Evolutionary conservation across 1,140 invertebrate genomes (phyloP), one percentile per base, ranked within the genome.

Genomic region (Bombus impatiens): DNA sequence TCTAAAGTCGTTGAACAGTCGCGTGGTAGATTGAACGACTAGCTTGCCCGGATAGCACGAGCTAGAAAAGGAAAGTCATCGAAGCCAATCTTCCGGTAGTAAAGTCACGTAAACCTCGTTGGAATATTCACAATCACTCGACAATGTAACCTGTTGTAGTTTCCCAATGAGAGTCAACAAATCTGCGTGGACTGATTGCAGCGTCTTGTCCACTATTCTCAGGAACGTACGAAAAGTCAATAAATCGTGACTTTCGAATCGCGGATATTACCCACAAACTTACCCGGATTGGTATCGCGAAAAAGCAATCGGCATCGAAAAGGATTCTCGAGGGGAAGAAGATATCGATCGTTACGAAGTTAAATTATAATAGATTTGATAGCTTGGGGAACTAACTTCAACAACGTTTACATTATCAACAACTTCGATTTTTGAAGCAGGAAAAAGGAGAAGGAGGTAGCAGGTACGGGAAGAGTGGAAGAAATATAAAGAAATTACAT

Each of bases 1-100:
- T 80, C 35, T 75, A 67, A 82, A 75, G 59, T 81, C 84, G 68
- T 53, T 22, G 32, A 47, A 81, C 42, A 74, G 57, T 44, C 57
- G 42, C 42, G 22, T 35, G 25, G 71, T 35, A 57, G 82, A 77
- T 57, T 28, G 82, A 83, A 68, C 62, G 57, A 68, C 57, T 25
- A 28, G 70, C 42, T 62, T 53, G 47, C 47, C 18, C 6, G 47
- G 47, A 22, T 53, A 53, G 47, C 47, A 22, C 12, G 25, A 13
- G 4, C 15, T n/a, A 8, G 5, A 10, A 12, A 42, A 65, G 22
- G 74, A 78, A 77, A 76, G 32, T 42, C 9, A 40, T 70, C 12
- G 28, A 8, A 18, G 47, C 47, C 18, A 83, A 83, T 83, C 81
- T 42, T 35, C 4, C 32, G 42, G n/a, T 3, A 32, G 37, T n/a